A percentile compares a stretch with the other conserved stretches of the same genome.
Conservation (phyloP, 2,888 invertebrate genomes). For the Oscheius myriophilus region DNA sequence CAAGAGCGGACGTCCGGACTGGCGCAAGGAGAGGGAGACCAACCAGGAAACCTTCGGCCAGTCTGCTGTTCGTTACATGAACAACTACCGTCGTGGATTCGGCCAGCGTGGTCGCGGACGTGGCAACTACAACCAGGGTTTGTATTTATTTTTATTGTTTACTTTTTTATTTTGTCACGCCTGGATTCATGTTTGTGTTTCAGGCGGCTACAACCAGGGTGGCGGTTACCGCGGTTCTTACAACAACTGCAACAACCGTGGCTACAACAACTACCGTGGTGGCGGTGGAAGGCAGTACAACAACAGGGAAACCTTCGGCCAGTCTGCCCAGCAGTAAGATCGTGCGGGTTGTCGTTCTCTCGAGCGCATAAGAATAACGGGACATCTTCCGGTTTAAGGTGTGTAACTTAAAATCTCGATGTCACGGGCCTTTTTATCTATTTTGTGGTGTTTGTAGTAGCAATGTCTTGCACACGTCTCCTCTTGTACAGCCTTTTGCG, state of each 20-base stretch:
- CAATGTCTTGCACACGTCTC: too few relatives aligned
- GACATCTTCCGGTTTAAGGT: too few relatives aligned
- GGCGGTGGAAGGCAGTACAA: conserved; percentile 20
- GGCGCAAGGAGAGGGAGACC: conserved; percentile 68
- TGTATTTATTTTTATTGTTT: conserved; percentile 4
- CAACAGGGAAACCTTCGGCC: not conserved
- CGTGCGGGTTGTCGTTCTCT: too few relatives aligned
- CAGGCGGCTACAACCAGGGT: conserved; percentile 10
- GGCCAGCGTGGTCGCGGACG: conserved; percentile 42
- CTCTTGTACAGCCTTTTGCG: too few relatives aligned
- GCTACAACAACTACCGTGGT: conserved; percentile 14
- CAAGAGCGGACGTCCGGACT: conserved; percentile 66
- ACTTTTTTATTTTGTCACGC: not conserved
- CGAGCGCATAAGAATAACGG: too few relatives aligned
- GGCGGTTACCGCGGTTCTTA: conserved; percentile 12
- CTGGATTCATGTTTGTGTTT: not conserved
- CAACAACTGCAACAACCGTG: conserved; percentile 8
- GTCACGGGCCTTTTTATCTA: too few relatives aligned
- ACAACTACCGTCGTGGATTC: conserved; percentile 57
- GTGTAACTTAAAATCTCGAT: too few relatives aligned
- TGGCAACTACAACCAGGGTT: conserved; percentile 31
- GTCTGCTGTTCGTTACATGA: conserved; percentile 62
- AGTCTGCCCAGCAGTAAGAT: not conserved
- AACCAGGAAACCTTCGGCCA: conserved; percentile 70
- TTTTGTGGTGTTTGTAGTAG: too few relatives aligned